Conservation (phyloP, 2,888 invertebrate genomes). For the Rotaria socialis region DNA sequence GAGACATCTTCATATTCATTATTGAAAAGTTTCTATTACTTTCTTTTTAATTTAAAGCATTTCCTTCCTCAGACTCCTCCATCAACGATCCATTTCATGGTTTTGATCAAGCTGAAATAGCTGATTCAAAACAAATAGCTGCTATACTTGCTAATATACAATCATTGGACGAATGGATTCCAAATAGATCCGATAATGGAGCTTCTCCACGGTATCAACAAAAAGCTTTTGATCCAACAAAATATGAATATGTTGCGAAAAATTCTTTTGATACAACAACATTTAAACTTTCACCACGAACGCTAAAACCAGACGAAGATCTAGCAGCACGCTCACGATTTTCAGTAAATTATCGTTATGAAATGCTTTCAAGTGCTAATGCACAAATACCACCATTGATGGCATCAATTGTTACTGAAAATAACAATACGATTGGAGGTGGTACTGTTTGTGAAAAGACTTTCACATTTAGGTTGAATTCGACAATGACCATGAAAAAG, state of each 20-base stretch:
- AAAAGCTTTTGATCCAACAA: constrained; percentile 15
- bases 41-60: background rate
- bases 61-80: background rate
- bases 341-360: background rate
- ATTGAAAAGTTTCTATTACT: too few species aligned
- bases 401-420: constrained; percentile 12
- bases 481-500: constrained; percentile 11
- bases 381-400: constrained; percentile 5
- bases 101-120: background rate
- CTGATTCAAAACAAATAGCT: constrained; percentile 15
- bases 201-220: background rate
- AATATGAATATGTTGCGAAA: constrained; percentile 21
- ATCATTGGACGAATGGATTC: background rate
- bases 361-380: constrained; percentile 19
- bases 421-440: background rate
- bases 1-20: background rate
- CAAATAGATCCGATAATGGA: background rate
- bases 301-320: background rate
- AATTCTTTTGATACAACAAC: constrained; percentile 32
- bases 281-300: constrained; percentile 33
- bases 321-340: background rate
- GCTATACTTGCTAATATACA: constrained; percentile 25
- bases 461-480: constrained; percentile 3
- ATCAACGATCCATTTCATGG: background rate
- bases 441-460: background rate